Conservation (phyloP, 2,888 invertebrate genomes). For the Chrysolina haemoptera region DNA sequence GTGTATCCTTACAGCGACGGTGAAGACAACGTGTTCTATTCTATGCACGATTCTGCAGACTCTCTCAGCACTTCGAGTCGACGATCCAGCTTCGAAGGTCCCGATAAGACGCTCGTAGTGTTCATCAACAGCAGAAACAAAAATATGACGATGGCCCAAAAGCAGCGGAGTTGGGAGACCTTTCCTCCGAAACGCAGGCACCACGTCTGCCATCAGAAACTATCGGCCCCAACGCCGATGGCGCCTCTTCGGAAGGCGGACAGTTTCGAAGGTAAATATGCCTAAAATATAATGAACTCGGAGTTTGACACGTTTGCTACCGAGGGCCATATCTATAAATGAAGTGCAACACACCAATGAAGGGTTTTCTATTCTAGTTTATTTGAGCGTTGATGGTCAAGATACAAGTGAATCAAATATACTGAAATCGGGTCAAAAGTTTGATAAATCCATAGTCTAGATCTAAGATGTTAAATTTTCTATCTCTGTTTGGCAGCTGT, state of each 20-base stretch:
- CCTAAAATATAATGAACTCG: background rate
- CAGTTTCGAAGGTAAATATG: conserved; percentile 72
- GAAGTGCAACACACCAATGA: too few species aligned
- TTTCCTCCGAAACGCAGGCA: conserved; percentile 73
- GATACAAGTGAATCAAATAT: too few species aligned
- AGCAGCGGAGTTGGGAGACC: conserved; percentile 77
- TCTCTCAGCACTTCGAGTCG: conserved; percentile 74
- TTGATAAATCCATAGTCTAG: too few species aligned
- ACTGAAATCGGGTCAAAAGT: too few species aligned
- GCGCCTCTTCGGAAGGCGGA: conserved; percentile 75
- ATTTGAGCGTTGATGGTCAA: too few species aligned
- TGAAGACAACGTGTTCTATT: conserved; percentile 73
- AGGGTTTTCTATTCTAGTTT: too few species aligned
- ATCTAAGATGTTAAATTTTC: too few species aligned
- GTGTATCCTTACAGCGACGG: conserved; percentile 74
- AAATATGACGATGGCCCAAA: conserved; percentile 70
- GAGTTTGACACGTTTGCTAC: too few species aligned
- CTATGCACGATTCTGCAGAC: conserved; percentile 72
- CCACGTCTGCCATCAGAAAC: conserved; percentile 65
- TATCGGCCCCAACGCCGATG: conserved; percentile 54
- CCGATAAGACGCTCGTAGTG: conserved; percentile 71
- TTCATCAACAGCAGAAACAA: conserved; percentile 70
- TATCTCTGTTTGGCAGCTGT: too few species aligned
- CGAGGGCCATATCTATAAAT: too few species aligned
- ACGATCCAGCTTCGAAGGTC: conserved; percentile 72